phyloP scores from a whole-genome alignment of 2,888 invertebrate species.

The Portevinia maculata region DNA sequence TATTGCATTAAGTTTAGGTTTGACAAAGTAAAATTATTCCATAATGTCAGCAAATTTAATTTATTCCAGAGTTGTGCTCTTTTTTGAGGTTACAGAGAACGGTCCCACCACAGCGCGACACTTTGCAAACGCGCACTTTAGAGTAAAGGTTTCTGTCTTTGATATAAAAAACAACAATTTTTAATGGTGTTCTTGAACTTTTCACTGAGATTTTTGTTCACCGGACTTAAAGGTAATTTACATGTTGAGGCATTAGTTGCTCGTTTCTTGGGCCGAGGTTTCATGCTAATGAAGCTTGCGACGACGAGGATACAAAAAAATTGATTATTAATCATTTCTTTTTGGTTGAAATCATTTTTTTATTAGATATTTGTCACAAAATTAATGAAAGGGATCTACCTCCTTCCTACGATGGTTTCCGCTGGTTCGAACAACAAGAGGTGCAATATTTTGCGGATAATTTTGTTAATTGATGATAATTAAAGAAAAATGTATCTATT shows the following conservation, averaged over 20 bases:
- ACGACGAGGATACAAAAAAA: conserved; percentile 26
- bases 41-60: conserved; percentile 74
- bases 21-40: conserved; percentile 74
- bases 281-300: conserved; percentile 54
- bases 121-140: conserved; percentile 22
- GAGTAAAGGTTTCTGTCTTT: conserved; percentile 66
- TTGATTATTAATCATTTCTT: conserved; percentile 57
- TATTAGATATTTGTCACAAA: no score
- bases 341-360: no score
- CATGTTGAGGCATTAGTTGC: conserved; percentile 60
- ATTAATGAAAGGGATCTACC: no score
- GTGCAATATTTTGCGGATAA: no score
- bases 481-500: no score
- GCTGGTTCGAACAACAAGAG: no score
- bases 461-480: no score
- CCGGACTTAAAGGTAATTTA: conserved; percentile 53
- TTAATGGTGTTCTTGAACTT: conserved; percentile 70
- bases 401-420: no score
- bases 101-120: conserved; percentile 37
- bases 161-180: conserved; percentile 61
- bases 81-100: conserved; percentile 61
- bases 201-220: conserved; percentile 55
- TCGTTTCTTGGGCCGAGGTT: conserved; percentile 31
- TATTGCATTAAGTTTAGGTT: conserved; percentile 73
- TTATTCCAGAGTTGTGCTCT: conserved; percentile 67